Evolutionary conservation across 2,888 invertebrate genomes (phyloP).

Genomic region (Chalcis sispes): DNA sequence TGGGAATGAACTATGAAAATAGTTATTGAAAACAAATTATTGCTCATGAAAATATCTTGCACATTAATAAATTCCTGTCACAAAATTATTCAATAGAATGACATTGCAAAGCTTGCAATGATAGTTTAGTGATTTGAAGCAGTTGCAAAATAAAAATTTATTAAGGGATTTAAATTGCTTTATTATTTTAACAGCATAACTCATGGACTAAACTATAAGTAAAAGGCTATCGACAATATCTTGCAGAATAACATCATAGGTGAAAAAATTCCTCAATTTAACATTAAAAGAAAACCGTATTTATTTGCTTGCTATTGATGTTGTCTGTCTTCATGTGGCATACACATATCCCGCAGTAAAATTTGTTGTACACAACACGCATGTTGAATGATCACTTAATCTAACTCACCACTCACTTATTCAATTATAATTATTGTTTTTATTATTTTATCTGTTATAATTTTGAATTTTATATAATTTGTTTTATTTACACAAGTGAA

Average conservation of each 20-base stretch:
- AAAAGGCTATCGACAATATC: conserved; percentile 71
- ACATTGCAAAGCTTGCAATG: not conserved
- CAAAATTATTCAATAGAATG: conserved; percentile 13
- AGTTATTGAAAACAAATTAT: no score
- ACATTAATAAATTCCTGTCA: not conserved
- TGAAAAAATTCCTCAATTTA: conserved; percentile 69
- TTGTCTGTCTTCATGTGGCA: conserved; percentile 39
- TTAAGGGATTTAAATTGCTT: conserved; percentile 65
- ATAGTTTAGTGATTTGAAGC: conserved; percentile 11
- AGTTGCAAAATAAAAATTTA: conserved; percentile 21
- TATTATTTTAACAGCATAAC: conserved; percentile 75
- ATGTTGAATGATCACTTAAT: conserved; percentile 54
- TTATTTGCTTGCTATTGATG: conserved; percentile 52
- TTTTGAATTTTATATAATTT: conserved; percentile 18
- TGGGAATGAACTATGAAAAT: no score
- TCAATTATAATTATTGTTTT: conserved; percentile 22
- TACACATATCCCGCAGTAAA: conserved; percentile 31
- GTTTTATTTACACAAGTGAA: no score
- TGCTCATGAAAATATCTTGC: conserved; percentile 14
- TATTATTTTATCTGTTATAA: conserved; percentile 25
- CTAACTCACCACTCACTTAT: conserved; percentile 31
- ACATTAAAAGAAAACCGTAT: conserved; percentile 32
- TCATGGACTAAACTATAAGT: conserved; percentile 73
- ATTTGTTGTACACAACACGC: conserved; percentile 45
- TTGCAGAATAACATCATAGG: conserved; percentile 74